Evolutionary conservation across 2,113 vertebrate genomes (phyloP).

Genomic region (Phaetusa simplex): DNA sequence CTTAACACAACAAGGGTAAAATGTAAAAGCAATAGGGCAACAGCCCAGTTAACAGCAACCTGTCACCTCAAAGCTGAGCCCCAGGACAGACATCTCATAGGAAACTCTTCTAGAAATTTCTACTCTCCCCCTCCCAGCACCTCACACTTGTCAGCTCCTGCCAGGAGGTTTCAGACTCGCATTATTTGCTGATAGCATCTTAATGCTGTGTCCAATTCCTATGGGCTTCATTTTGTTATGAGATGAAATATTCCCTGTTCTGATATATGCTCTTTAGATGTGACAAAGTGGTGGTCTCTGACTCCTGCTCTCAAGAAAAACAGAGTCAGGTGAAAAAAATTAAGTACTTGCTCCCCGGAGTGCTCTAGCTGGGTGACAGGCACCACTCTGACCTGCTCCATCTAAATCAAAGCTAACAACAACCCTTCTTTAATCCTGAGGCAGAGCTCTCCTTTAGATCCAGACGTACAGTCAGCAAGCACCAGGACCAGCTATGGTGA

Average conservation of each 20-base stretch:
- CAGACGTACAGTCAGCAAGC: not conserved
- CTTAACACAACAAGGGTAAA: fast-evolving
- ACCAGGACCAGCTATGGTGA: not conserved
- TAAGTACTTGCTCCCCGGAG: not conserved
- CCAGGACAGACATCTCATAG: not conserved
- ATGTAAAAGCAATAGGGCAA: not conserved
- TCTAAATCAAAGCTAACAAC: not conserved
- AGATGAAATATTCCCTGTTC: not conserved
- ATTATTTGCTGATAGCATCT: not conserved
- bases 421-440: not conserved
- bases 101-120: not conserved
- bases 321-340: not conserved
- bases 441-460: not conserved
- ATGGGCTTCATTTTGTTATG: fast-evolving
- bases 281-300: not conserved
- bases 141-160: not conserved
- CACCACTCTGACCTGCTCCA: not conserved
- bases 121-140: not conserved
- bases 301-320: not conserved
- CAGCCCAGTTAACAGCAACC: not conserved
- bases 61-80: not conserved
- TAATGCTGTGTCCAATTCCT: not conserved
- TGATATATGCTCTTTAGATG: fast-evolving
- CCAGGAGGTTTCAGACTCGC: fast-evolving
- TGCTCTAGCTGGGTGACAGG: no score